Base-by-base conservation (phyloP, 2,797 vertebrate genomes). In the Betta splendens region DNA sequence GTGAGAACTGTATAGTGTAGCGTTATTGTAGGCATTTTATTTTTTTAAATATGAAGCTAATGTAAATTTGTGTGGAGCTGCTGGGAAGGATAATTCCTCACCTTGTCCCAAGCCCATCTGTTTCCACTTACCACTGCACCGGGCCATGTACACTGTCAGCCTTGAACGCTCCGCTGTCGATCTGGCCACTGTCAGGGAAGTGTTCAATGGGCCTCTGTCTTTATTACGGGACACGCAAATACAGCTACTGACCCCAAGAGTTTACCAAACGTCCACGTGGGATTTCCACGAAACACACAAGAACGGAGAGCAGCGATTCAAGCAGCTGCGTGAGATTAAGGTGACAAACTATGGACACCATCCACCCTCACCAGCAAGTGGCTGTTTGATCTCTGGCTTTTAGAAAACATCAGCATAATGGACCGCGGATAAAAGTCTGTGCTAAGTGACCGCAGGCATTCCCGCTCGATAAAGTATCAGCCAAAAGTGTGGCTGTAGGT, bases 401-500 rank as follows among this genome's bases (percentile, higher is more conserved):
- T 90, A 92, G 79, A 91, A 92, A 89, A 78, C 83, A 89, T 85
- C 89, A 83, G 90, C 70, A 89, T 82, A 83, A 87, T 92, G 86
- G 75, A 85, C 90, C 88, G 91, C 91, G 86, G 91, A 89, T 86
- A 87, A 89, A 93, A 92, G 93, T 92, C 42, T 89, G 91, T 92
- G 94, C 92, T 92, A 94, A 95, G 94, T 92, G 95, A 93, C 89
- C 75, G 32, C 91, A 93, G 92, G 89, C 88, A 83, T 85, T 90
- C 87, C 73, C 79, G 89, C 81, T 69, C 86, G 92, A 95, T 95
- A 94, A 94, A 94, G 90, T 92, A 93, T 93, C 91, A 87, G 92
- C 75, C 86, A 85, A 85, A 69, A 43, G 75, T 64, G 32, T 75
- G 72, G 62, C 64, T n/a, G 6, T 28, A 18, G 52, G n/a, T n/a